Evolutionary conservation across 37 sponge, comb jelly and placozoan genomes (phyloP).

Genomic region (Beroe forskalii): DNA sequence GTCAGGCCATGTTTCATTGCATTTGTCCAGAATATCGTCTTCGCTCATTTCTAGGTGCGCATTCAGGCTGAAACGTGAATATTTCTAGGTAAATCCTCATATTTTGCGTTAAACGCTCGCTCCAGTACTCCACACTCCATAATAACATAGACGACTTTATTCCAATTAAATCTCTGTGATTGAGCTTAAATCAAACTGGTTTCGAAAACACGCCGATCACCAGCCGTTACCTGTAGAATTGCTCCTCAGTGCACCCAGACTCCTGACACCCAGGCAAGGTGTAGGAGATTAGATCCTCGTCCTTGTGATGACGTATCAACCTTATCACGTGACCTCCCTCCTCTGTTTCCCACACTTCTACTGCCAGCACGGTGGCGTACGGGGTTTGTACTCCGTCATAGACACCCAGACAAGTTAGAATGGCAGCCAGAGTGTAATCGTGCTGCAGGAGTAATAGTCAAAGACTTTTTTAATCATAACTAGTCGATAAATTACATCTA

Average conservation of each 20-base stretch:
- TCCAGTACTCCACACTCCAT: no score
- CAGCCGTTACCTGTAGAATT: slow-evolving; percentile 31
- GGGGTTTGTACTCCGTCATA: slow-evolving; percentile 35
- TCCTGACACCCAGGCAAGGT: slow-evolving; percentile 29
- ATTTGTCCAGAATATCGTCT: background rate
- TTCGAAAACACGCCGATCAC: no score
- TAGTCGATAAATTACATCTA: no score
- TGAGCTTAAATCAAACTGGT: no score
- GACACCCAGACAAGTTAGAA: slow-evolving; percentile 55
- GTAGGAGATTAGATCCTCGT: slow-evolving; percentile 26
- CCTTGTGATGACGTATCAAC: slow-evolving; percentile 19
- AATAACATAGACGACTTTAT: no score
- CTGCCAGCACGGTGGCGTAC: slow-evolving; percentile 34
- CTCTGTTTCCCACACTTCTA: slow-evolving; percentile 39
- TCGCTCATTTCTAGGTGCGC: background rate
- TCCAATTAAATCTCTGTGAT: no score
- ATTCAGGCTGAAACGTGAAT: background rate
- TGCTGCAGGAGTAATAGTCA: no score
- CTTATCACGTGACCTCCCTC: background rate
- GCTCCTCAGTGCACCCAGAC: background rate
- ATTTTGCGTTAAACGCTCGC: no score
- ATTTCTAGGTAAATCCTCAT: no score
- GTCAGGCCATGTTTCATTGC: background rate
- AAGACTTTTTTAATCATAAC: no score
- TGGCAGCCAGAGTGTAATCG: slow-evolving; percentile 36